These are phyloP conservation scores for Indri indri DNA, from an alignment of 2,113 vertebrate genomes.

Conservation along the genomic window DNA sequence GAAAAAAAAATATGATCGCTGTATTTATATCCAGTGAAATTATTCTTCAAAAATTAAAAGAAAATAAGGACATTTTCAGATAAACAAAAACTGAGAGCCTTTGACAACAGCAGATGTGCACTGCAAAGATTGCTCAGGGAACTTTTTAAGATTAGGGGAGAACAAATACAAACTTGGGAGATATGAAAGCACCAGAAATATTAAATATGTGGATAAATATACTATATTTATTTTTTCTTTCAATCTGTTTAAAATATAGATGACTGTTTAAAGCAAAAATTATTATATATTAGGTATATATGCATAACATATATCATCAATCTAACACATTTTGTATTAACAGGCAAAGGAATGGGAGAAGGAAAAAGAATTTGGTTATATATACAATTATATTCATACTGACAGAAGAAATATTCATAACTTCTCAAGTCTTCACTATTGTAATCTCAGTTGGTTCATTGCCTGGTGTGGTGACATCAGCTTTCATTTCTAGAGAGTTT, in stretches of 20 bases:
- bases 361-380: neutral
- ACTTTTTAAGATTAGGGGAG: neutral
- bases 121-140: neutral
- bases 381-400: neutral
- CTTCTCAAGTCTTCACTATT: neutral
- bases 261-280: neutral
- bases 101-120: neutral
- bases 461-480: neutral
- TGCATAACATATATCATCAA: neutral
- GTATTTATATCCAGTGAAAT: neutral
- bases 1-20: neutral
- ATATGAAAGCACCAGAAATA: neutral
- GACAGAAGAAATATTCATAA: neutral
- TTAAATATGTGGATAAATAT: neutral
- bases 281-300: neutral
- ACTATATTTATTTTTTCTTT: neutral
- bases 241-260: neutral
- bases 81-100: neutral
- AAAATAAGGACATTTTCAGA: neutral
- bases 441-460: neutral
- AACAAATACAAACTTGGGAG: neutral
- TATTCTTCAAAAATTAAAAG: neutral
- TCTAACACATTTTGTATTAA: neutral
- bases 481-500: neutral
- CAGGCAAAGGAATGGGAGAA: neutral